phyloP scores from a whole-genome alignment of 2,888 invertebrate species.

The Drosophila peninsularis region DNA sequence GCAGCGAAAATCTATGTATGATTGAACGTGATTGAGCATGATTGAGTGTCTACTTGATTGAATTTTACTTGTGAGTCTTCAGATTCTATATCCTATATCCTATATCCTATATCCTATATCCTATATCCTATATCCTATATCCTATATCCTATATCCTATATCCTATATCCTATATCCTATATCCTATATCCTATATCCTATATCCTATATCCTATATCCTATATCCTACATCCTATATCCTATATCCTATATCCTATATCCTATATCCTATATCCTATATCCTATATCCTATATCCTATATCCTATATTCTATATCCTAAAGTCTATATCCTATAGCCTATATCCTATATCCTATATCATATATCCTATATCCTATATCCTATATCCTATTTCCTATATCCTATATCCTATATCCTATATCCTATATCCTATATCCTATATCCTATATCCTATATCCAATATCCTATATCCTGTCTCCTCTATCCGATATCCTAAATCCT shows the following conservation, averaged over 20 bases:
- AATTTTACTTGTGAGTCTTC: not conserved
- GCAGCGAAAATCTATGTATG: not conserved
- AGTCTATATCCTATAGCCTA: not conserved
- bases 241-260: not conserved
- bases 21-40: conserved; percentile 6
- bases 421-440: not conserved
- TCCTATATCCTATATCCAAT: not conserved
- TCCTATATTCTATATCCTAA: not conserved
- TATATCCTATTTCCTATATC: not conserved
- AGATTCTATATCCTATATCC: not conserved
- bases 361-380: not conserved
- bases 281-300: too few relatives aligned
- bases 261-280: too few relatives aligned
- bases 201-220: not conserved
- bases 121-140: too few relatives aligned
- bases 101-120: not conserved
- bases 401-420: not conserved
- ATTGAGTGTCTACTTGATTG: not conserved
- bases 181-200: not conserved
- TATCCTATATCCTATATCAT: not conserved
- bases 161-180: too few relatives aligned
- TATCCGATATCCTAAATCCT: not conserved
- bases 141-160: too few relatives aligned
- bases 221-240: not conserved
- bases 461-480: too few relatives aligned